A percentile compares a stretch with the other conserved stretches of the same genome.
Evolutionary conservation across 1,140 invertebrate genomes (phyloP).

Genomic region (Calycopis cecrops): DNA sequence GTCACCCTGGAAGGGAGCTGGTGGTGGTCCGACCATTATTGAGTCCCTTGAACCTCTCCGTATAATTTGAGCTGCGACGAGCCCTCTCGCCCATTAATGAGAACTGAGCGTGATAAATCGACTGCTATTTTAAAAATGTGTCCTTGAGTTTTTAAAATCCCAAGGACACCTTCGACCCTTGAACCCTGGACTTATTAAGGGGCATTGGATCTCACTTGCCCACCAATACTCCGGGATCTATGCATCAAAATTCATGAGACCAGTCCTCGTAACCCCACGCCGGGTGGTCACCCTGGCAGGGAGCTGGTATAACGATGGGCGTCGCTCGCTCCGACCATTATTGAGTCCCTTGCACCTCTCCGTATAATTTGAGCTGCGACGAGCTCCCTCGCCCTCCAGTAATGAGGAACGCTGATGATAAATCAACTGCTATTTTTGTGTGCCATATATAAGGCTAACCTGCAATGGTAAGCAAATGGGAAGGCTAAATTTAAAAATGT

Average conservation of each 20-base stretch:
- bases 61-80: slow-evolving; percentile 56
- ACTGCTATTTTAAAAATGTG: not conserved
- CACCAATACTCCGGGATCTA: no score
- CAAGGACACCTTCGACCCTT: no score
- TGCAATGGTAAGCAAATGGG: no score
- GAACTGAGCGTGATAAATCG: slow-evolving; percentile 30
- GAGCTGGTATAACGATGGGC: slow-evolving; percentile 57
- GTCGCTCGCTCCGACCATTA: slow-evolving; percentile 46
- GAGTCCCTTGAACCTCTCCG: slow-evolving; percentile 40
- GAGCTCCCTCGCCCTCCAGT: slow-evolving; percentile 38
- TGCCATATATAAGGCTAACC: not conserved
- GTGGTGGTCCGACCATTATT: slow-evolving; percentile 49
- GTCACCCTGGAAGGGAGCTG: slow-evolving; percentile 42
- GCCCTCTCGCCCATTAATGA: slow-evolving; percentile 40
- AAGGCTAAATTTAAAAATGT: no score
- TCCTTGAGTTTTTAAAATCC: no score
- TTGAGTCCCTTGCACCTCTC: slow-evolving; percentile 39
- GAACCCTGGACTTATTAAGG: no score
- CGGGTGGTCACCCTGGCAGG: slow-evolving; percentile 35
- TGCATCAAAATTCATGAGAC: no score
- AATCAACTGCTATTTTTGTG: not conserved
- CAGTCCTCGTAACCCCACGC: not conserved
- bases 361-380: slow-evolving; percentile 56
- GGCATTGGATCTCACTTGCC: no score
- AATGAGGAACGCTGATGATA: slow-evolving; percentile 36